These are phyloP conservation scores for Coregonus sp. DNA, from an alignment of 2,797 vertebrate species.

Conservation along the genomic window DNA sequence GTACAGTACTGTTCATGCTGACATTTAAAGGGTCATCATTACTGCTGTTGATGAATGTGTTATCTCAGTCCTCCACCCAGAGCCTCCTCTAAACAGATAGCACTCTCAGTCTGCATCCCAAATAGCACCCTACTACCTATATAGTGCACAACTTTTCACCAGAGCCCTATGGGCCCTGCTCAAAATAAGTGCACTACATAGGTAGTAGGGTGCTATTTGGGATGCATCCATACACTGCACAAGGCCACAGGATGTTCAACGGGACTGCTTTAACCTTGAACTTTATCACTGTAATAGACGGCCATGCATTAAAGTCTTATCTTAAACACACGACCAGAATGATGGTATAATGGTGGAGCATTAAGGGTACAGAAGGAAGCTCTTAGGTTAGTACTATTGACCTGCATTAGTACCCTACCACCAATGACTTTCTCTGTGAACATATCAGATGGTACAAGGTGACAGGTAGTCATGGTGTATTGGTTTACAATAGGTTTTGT, in stretches of 20 bases:
- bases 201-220: neutral
- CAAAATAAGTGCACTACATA: neutral
- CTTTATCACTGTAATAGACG: conserved; percentile 59
- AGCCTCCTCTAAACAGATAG: neutral
- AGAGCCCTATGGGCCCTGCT: neutral
- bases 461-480: neutral
- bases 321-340: conserved; percentile 31
- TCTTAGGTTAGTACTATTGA: neutral
- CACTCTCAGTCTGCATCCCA: neutral
- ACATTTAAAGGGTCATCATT: neutral
- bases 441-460: neutral
- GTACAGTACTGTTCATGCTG: too few relatives aligned
- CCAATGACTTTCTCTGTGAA: neutral
- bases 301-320: conserved; percentile 60
- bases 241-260: conserved; percentile 49
- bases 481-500: neutral
- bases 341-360: neutral
- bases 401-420: neutral
- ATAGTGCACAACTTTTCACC: too few relatives aligned
- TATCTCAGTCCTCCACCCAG: neutral
- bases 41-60: neutral
- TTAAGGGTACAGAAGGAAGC: neutral
- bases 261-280: conserved; percentile 63
- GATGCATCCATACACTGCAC: neutral
- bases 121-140: neutral